Conservation (phyloP, 2,888 invertebrate genomes). For the Rhopalosiphum nymphaeae region DNA sequence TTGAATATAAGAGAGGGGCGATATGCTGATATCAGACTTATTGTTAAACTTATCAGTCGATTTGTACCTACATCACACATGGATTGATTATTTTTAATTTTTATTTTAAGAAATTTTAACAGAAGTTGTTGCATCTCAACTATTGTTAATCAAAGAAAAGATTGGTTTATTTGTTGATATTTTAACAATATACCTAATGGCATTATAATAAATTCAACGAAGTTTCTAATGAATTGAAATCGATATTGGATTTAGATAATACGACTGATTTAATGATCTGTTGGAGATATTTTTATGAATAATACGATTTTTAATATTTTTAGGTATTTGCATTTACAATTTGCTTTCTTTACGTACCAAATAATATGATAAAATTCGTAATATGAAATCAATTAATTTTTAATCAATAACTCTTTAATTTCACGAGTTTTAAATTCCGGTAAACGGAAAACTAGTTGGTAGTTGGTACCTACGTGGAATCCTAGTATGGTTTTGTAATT, state of each 20-base stretch:
- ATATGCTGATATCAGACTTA: background rate
- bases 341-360: background rate
- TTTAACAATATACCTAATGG: background rate
- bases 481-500: background rate
- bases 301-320: background rate
- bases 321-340: background rate
- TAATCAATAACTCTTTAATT: background rate
- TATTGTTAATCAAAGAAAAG: background rate
- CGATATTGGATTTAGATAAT: background rate
- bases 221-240: background rate
- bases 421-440: background rate
- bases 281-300: background rate
- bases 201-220: background rate
- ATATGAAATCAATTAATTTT: background rate
- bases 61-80: too few species aligned
- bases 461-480: background rate
- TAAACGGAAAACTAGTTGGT: background rate
- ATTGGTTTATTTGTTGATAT: background rate
- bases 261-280: background rate
- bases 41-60: background rate
- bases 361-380: background rate
- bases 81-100: background rate
- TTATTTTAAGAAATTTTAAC: background rate
- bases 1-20: background rate
- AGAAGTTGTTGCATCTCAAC: background rate